A percentile compares a stretch with the other conserved stretches of the same genome.
Evolutionary conservation across 2,113 vertebrate genomes (phyloP).

Genomic region (Abramis brama): DNA sequence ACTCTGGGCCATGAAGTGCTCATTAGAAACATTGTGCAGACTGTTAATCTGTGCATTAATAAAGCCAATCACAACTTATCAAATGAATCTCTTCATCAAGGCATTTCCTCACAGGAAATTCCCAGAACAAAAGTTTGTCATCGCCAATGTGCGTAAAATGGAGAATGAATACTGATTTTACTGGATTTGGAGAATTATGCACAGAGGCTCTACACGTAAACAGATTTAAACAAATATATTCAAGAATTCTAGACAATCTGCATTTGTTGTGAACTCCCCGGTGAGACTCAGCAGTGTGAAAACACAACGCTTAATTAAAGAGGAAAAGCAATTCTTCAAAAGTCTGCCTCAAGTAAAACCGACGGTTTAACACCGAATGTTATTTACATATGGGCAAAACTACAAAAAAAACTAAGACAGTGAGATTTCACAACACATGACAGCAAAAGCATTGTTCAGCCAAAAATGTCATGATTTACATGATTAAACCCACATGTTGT

Average conservation of each 20-base stretch:
- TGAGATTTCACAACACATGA: background rate
- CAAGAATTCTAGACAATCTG: background rate
- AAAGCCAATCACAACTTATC: background rate
- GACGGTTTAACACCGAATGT: background rate
- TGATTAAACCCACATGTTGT: background rate
- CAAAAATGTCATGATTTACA: background rate
- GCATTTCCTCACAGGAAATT: conserved; percentile 19
- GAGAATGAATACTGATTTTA: background rate
- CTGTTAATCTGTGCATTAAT: background rate
- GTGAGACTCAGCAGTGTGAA: background rate
- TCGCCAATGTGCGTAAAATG: background rate
- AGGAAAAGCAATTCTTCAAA: background rate
- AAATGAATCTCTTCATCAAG: background rate
- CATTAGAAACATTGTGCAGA: conserved; percentile 16
- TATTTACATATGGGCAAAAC: background rate
- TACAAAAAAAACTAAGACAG: background rate
- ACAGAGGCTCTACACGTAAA: background rate
- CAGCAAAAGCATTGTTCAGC: background rate
- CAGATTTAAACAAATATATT: conserved; percentile 2
- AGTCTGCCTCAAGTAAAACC: conserved; percentile 34
- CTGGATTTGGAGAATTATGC: conserved; percentile 2
- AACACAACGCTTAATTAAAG: background rate
- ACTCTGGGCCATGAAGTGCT: conserved; percentile 4
- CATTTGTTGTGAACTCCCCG: conserved; percentile 4
- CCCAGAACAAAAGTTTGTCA: conserved; percentile 49